Evolutionary conservation across 2,797 vertebrate species (phyloP).

Genomic region (Dipus sagitta): DNA sequence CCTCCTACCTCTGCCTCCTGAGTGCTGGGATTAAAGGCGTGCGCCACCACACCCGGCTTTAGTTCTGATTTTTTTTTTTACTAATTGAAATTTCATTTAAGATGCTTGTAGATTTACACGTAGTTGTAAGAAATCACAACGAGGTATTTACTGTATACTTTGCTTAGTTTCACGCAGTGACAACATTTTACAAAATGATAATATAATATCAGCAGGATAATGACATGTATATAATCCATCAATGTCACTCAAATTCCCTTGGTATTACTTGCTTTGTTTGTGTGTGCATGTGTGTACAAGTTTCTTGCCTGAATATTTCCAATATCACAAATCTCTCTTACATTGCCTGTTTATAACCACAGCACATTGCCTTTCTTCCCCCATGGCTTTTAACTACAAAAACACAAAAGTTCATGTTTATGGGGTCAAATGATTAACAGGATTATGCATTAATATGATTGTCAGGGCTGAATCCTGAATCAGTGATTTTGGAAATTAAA

Average conservation of each 20-base stretch:
- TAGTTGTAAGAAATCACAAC: constrained; percentile 1
- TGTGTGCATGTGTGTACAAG: not conserved
- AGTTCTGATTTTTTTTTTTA: not conserved
- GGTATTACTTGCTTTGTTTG: not conserved
- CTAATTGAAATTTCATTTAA: constrained; percentile 1
- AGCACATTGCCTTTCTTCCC: not conserved
- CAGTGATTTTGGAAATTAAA: constrained; percentile 21
- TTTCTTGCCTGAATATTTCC: constrained; percentile 1
- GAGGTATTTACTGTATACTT: not conserved
- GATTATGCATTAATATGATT: not conserved
- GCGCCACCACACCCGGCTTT: not conserved
- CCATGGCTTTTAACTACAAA: not conserved
- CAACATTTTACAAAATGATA: constrained; percentile 26
- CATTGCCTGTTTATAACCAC: not conserved
- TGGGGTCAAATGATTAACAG: not conserved
- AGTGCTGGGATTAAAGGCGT: not conserved
- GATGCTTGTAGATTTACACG: not conserved
- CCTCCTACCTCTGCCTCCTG: not conserved
- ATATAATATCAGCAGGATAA: not conserved
- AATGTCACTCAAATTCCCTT: not conserved
- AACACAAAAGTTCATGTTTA: constrained; percentile 25
- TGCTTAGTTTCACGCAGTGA: not conserved
- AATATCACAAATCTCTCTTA: not conserved
- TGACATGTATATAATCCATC: not conserved
- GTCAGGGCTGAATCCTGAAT: not conserved